A percentile compares a stretch with the other conserved stretches of the same genome.
phyloP scores from a whole-genome alignment of 92 coral and sea anemone species.

The Heteractis magnifica region DNA sequence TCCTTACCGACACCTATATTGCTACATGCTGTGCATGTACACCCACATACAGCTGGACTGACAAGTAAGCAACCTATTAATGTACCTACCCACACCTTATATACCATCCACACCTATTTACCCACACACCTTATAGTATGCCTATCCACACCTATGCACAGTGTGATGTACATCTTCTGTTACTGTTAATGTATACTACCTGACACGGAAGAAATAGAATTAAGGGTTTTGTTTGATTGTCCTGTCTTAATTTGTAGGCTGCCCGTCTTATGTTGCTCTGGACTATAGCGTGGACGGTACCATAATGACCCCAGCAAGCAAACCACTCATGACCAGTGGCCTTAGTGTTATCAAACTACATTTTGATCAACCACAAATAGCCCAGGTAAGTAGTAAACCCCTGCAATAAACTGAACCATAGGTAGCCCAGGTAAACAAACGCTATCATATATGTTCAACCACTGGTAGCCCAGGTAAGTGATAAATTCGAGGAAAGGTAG shows the following conservation, averaged over 20 bases:
- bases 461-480: not conserved
- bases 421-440: no score
- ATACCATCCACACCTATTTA: no score
- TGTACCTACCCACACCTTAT: slow-evolving; percentile 17
- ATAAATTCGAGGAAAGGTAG: not conserved
- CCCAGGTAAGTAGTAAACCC: slow-evolving; percentile 63
- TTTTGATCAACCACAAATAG: slow-evolving; percentile 75
- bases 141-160: no score
- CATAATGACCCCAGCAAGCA: slow-evolving; percentile 77
- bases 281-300: slow-evolving; percentile 83
- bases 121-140: no score
- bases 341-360: slow-evolving; percentile 82
- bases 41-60: slow-evolving; percentile 83
- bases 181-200: no score
- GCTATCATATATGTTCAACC: not conserved
- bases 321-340: slow-evolving; percentile 94
- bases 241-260: slow-evolving; percentile 42
- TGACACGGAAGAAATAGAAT: not conserved
- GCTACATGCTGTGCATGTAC: slow-evolving; percentile 78
- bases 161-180: no score
- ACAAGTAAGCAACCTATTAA: slow-evolving; percentile 77
- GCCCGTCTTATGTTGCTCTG: slow-evolving; percentile 87
- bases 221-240: not conserved
- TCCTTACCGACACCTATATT: slow-evolving; percentile 80
- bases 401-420: not conserved